phyloP scores from a whole-genome alignment of 2,113 vertebrate genomes.

The Syrmaticus mikado region DNA sequence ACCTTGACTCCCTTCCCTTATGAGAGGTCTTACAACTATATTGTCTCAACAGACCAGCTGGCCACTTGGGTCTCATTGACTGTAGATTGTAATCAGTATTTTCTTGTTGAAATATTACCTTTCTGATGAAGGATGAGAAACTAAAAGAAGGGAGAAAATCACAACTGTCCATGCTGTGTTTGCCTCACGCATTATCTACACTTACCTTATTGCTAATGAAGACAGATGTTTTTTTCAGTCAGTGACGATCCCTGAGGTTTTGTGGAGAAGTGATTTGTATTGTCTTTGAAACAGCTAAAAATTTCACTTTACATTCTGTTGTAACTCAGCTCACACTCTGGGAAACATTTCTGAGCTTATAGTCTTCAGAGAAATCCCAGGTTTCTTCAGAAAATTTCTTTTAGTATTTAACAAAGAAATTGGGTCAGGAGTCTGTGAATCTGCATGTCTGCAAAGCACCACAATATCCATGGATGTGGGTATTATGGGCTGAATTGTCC shows the following conservation, averaged over 20 bases:
- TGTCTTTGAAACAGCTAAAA: neutral
- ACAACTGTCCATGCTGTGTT: neutral
- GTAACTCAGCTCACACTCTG: neutral
- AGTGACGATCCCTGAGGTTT: neutral
- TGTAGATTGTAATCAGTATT: neutral
- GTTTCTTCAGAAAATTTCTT: neutral
- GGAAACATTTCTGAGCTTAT: neutral
- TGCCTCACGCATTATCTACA: neutral
- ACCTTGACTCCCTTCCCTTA: neutral
- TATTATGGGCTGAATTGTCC: neutral
- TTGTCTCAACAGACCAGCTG: neutral
- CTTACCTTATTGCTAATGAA: neutral
- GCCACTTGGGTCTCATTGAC: neutral
- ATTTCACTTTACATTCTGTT: neutral
- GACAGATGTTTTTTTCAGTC: neutral
- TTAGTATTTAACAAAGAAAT: neutral
- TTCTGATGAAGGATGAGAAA: neutral
- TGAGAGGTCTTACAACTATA: neutral
- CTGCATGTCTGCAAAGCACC: neutral
- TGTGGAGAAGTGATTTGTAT: neutral
- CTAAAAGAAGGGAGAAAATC: neutral
- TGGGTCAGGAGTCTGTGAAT: too few relatives aligned
- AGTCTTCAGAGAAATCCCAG: neutral
- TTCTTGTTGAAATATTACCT: neutral
- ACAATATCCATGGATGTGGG: neutral